phyloP scores from a whole-genome alignment of 1,140 invertebrate species.

The Gonatopus flavifemur region DNA sequence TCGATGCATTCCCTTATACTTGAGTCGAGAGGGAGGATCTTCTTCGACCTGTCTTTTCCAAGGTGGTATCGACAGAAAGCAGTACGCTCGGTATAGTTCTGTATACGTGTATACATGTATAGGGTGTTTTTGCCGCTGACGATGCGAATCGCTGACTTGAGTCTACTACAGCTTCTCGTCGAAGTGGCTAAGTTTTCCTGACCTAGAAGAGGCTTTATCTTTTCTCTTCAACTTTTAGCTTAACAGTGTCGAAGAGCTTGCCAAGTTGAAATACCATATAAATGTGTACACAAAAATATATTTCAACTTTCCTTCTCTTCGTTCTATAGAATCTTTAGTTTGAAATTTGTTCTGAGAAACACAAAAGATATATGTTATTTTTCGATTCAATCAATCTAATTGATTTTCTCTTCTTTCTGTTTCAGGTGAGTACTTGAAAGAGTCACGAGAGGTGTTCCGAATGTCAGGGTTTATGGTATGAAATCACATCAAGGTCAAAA shows the following conservation, averaged over 20 bases:
- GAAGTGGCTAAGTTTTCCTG: slow-evolving; percentile 23
- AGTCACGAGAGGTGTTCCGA: too few species aligned
- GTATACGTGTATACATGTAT: not conserved
- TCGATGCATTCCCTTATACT: too few species aligned
- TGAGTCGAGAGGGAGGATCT: not conserved
- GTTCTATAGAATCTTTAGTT: too few species aligned
- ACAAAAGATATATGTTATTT: too few species aligned
- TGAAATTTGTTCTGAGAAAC: too few species aligned
- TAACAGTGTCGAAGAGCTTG: slow-evolving; percentile 28
- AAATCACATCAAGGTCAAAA: too few species aligned
- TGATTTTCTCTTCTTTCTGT: not conserved
- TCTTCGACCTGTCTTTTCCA: not conserved
- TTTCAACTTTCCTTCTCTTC: too few species aligned
- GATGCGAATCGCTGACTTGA: slow-evolving; percentile 38
- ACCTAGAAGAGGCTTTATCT: slow-evolving; percentile 3
- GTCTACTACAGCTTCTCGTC: slow-evolving; percentile 30
- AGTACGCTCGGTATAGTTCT: not conserved
- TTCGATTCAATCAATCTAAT: slow-evolving; percentile 11
- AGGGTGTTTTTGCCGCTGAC: not conserved
- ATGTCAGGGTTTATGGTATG: too few species aligned
- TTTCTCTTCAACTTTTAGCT: slow-evolving; percentile 14
- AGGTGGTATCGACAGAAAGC: not conserved
- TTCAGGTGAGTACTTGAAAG: slow-evolving; percentile 23
- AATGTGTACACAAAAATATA: too few species aligned
- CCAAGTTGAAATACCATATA: slow-evolving; percentile 22